Conservation (phyloP, 2,113 vertebrate species). For the Rhinopomastus cyanomelas region DNA sequence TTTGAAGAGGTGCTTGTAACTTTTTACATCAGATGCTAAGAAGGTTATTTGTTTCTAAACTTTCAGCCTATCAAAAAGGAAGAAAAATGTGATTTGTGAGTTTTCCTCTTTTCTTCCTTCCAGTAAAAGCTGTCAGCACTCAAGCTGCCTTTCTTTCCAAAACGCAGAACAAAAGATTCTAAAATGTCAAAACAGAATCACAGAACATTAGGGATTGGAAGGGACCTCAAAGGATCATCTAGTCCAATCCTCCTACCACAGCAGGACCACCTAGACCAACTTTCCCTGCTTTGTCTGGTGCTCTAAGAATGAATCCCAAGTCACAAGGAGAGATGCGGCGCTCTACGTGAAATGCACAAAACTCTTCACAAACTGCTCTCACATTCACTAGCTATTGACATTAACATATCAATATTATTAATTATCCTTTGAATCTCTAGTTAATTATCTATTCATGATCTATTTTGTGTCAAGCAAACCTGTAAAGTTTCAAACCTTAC, state of each 20-base stretch:
- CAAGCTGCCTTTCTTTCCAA: background rate
- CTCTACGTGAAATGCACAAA: background rate
- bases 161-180: background rate
- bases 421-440: no score
- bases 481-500: background rate
- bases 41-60: background rate
- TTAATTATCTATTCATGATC: background rate
- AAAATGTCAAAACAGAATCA: background rate
- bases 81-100: background rate
- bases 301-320: background rate
- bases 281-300: background rate
- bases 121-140: background rate
- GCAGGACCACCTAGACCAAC: no score
- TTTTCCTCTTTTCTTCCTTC: background rate
- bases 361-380: background rate
- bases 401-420: no score
- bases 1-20: background rate
- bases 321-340: background rate
- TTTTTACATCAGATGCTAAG: background rate
- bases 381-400: no score
- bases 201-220: no score
- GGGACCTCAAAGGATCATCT: no score
- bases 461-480: background rate
- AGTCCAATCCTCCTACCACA: no score
- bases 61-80: background rate